Evolutionary conservation across 2,888 invertebrate species (phyloP), one percentile per base, ranked within the genome.

Genomic region (Ernsta delagoae): DNA sequence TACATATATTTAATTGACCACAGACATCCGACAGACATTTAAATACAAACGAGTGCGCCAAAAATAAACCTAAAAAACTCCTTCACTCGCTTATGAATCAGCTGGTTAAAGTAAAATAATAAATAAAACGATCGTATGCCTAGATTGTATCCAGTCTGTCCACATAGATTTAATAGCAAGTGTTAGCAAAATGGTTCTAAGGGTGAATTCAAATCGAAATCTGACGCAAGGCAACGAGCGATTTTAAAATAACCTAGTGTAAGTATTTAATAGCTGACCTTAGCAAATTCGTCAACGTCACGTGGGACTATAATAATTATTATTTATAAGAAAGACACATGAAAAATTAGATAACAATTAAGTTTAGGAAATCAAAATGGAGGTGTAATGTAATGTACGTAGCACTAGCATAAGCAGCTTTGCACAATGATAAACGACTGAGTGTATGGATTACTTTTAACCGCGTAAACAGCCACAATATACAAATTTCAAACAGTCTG

Each of bases 141-240:
- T 16, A 36, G 57, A 65, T 36, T 36, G 59, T 50, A 59, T 65
- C 41, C 41, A n/a, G 59, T 39, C 59, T 41, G 59, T 59, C 65
- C 50, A 45, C 31, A 41, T 41, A 41, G 41, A 41, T 41, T 41
- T 41, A 41, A 41, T 41, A 41, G 41, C 8, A 9, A 41, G 50
- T 50, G 59, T 65, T 50, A 50, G 50, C 31, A 11, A 41, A 59
- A 59, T 31, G 59, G 50, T 59, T 34, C 56, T 43, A 5, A 50
- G 16, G n/a, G 11, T 4, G n/a, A 45, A 8, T n/a, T n/a, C 3
- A n/a, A 11, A 45, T 4, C 45, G 4, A 45, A 5, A 41, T n/a
- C 45, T 45, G 45, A 45, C 45, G 4, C 4, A 45, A 45, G 3
- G 45, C n/a, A 4, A n/a, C 5, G n/a, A 11, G 45, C n/a, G 3